Base-by-base conservation (phyloP, 2,113 vertebrate genomes). In the Ascaphus truei region DNA sequence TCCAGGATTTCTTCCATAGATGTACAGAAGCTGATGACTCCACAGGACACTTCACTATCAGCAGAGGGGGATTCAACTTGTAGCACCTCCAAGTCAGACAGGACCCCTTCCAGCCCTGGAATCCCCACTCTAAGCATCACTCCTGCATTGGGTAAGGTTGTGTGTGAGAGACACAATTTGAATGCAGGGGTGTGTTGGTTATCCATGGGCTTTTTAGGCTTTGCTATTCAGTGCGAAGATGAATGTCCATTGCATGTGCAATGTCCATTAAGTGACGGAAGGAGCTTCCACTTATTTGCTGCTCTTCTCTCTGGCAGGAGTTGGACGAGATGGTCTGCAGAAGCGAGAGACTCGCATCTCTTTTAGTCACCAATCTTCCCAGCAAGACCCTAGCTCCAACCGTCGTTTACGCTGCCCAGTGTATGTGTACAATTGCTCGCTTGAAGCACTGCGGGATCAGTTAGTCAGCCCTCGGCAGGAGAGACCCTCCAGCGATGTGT, bases 351-450 rank as follows among this genome's bases (percentile, higher is more conserved):
- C 86, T 0, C 87, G 84, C 41, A 85, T 89, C 77, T 90, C 81
- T 20, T 80, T 92, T 71, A 86, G 87, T 37, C 81, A 78, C 12
- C 94, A 93, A 81, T 73, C 67, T 62, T 92, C 92, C 0, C 91
- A 92, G 45, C 85, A 90, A 31, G 94, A 92, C 55, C n/a, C 79
- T 3, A 15, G 76, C 0, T 90, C 93, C 1, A 73, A 79, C 29
- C 80, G 78, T 50, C 92, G 93, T 0, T 81, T 90, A 0, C 90
- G 88, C 71, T 98, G 95, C 79, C 96, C 96, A 8, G 85, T 98
- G 63, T 99, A 96, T 4, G 81, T 98, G 73, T 98, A 99, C 78
- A 98, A 88, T 86, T 98, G 96, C 73, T 92, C 95, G 0, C 76
- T 96, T 78, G 95, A 98, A 37, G 79, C 88, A 1, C 65, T 99